A percentile compares a stretch with the other conserved stretches of the same genome.
Conservation (phyloP, 2,888 invertebrate genomes). For the Trisateles emortualis region DNA sequence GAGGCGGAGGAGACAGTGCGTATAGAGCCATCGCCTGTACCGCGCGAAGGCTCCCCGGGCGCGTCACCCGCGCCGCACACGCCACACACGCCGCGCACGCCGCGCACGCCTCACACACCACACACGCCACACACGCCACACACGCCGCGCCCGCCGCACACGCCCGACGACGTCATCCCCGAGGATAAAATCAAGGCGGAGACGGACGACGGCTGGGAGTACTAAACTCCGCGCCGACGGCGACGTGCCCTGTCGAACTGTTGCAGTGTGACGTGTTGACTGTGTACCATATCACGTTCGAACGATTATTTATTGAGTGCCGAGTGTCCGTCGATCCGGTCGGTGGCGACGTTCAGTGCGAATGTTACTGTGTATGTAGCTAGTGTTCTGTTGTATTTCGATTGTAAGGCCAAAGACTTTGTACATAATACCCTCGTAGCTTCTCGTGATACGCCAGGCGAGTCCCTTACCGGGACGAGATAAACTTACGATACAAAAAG, state of each 20-base stretch:
- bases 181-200: constrained; percentile 87
- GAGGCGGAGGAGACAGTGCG: constrained; percentile 90
- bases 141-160: constrained; percentile 45
- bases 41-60: constrained; percentile 77
- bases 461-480: constrained; percentile 56
- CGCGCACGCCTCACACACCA: constrained; percentile 55
- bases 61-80: too few relatives aligned
- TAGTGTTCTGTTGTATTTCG: constrained; percentile 66
- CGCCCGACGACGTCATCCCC: constrained; percentile 68
- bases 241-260: too few relatives aligned
- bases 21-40: constrained; percentile 92
- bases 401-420: constrained; percentile 85
- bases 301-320: constrained; percentile 60
- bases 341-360: constrained; percentile 63
- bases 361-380: constrained; percentile 66
- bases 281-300: constrained; percentile 45
- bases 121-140: constrained; percentile 52
- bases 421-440: constrained; percentile 72
- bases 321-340: constrained; percentile 39
- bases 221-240: constrained; percentile 68
- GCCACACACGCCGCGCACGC: constrained; percentile 64
- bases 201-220: constrained; percentile 89
- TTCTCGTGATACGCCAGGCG: constrained; percentile 67
- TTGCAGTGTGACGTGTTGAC: constrained; percentile 45
- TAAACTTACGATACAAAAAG: constrained; percentile 81